Percentiles rank a stretch among this genome's conserved stretches.
These are phyloP conservation scores for Hypsibius dujardini DNA, from an alignment of 1,140 invertebrate genomes.

Conservation along the genomic window DNA sequence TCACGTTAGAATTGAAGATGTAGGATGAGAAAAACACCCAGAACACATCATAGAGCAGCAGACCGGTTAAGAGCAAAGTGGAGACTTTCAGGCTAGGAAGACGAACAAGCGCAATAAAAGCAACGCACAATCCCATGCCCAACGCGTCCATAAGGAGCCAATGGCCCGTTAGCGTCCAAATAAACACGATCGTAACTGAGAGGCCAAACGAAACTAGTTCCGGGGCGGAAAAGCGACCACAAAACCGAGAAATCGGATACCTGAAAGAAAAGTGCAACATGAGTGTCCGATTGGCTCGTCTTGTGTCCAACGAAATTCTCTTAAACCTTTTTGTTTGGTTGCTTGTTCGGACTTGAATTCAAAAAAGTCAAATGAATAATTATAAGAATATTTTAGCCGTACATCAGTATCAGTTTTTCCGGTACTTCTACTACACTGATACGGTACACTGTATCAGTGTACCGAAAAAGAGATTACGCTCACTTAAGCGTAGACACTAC, in stretches of 20 bases:
- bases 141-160: constrained; percentile 90
- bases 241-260: constrained; percentile 29
- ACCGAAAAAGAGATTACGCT: no score
- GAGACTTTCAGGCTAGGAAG: constrained; percentile 90
- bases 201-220: constrained; percentile 80
- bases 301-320: no score
- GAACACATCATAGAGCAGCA: constrained; percentile 90
- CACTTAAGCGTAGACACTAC: no score
- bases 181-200: constrained; percentile 77
- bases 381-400: no score
- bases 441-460: no score
- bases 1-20: constrained; percentile 94
- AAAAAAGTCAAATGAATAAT: no score
- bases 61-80: constrained; percentile 72
- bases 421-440: no score
- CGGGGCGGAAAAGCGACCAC: constrained; percentile 73
- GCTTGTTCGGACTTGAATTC: no score
- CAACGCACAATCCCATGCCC: constrained; percentile 79
- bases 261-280: constrained; percentile 22
- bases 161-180: constrained; percentile 90
- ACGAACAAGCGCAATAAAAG: constrained; percentile 86
- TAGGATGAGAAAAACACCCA: constrained; percentile 98
- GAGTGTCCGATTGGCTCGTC: no score
- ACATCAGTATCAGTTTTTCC: no score
- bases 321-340: no score